Evolutionary conservation across 2,113 vertebrate genomes (phyloP), one percentile per base, ranked within the genome.

Genomic region (Apistogramma diplotaenia): DNA sequence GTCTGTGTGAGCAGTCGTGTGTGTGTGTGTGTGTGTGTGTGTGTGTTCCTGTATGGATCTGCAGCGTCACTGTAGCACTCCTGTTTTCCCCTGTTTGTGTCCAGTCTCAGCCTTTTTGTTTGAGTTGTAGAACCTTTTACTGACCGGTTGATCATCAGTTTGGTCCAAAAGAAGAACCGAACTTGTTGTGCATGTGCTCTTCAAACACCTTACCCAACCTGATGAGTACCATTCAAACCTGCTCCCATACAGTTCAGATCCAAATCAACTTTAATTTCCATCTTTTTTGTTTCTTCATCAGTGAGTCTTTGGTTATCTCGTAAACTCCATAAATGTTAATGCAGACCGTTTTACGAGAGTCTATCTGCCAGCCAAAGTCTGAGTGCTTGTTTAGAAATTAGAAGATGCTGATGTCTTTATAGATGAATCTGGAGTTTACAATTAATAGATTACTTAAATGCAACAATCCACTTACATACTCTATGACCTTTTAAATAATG

Each of bases 51-150:
- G 76, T 35, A 37, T 71, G 80, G 56, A 89, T 89, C 81, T 85
- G 85, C 89, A 82, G 79, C 59, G 67, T 89, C 87, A 87, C 62
- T 87, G 53, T 40, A 62, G 79, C 43, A 13, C 80, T 81, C 31
- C 0, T 77, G 56, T 86, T 89, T 84, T 71, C 55, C 25, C 19
- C 19, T 72, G 16, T 83, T 62, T 82, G 18, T 61, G 29, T 58
- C 21, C 23, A 46, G 5, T 21, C 71, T 74, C 23, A 67, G 53
- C 40, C 59, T 76, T 37, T 51, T 58, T 51, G 53, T 73, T 60
- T 27, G 7, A 15, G 43, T 40, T 37, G 4, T 49, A 1, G 15
- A 57, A 18, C 4, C 6, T 25, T 29, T 58, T 21, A 33, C 54
- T 49, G 46, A 25, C 12, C 5, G 37, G 12, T 1, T 16, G 51